Conservation (phyloP, 2,888 invertebrate species). For the Andrena bucephala region DNA sequence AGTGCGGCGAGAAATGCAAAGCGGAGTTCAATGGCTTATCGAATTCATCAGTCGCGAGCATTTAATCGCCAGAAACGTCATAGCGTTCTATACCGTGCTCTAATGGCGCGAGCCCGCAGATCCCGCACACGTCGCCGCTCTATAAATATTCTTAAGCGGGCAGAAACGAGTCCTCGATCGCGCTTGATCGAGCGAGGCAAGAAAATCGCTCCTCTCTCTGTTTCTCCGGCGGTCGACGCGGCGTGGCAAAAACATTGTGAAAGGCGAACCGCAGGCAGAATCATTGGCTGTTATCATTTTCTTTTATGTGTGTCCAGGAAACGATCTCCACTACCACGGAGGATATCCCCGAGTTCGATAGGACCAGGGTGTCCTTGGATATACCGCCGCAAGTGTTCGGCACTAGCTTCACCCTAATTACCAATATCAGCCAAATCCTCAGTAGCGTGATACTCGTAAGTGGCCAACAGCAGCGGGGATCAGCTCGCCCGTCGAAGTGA, state of each 20-base stretch:
- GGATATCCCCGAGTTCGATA: constrained; percentile 86
- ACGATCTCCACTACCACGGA: constrained; percentile 83
- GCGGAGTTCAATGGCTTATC: not conserved
- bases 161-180: constrained; percentile 12
- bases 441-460: constrained; percentile 89
- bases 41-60: not conserved
- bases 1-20: not conserved
- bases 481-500: not conserved
- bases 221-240: not conserved
- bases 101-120: constrained; percentile 14
- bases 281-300: constrained; percentile 24
- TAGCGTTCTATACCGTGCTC: not conserved
- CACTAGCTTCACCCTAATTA: constrained; percentile 89
- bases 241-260: constrained; percentile 7
- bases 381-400: constrained; percentile 89
- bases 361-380: constrained; percentile 88
- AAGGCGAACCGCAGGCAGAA: constrained; percentile 1
- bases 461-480: constrained; percentile 33
- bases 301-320: constrained; percentile 66
- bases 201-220: not conserved
- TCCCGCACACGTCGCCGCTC: not conserved
- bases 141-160: not conserved
- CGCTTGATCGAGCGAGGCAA: not conserved
- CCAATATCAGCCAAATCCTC: constrained; percentile 88
- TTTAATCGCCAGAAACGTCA: not conserved